Conservation (phyloP, 2,797 vertebrate species). For the Selene dorsalis region DNA sequence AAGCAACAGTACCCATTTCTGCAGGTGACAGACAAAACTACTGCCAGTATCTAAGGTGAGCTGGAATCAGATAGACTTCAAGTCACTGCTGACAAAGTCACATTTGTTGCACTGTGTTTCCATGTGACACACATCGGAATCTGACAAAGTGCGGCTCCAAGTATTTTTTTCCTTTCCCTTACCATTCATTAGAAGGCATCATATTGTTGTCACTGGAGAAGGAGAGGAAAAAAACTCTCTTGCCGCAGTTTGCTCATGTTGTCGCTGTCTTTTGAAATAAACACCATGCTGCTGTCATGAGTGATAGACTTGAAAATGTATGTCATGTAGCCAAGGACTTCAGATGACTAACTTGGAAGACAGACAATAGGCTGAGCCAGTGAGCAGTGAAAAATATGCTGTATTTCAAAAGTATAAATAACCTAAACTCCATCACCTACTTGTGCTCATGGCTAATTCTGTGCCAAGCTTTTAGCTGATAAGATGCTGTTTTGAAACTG, state of each 20-base stretch:
- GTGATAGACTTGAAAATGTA: conserved; percentile 46
- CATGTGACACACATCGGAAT: conserved; percentile 8
- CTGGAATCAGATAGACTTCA: not conserved
- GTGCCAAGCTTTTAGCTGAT: not conserved
- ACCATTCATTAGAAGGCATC: conserved; percentile 30
- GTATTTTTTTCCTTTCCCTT: not conserved
- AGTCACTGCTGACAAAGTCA: conserved; percentile 33
- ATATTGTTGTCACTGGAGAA: conserved; percentile 36
- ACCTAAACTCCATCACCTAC: not conserved
- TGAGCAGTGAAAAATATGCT: conserved; percentile 11
- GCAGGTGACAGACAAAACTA: not conserved
- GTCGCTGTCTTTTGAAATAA: conserved; percentile 49
- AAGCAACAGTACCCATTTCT: conserved; percentile 12
- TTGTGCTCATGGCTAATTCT: not conserved
- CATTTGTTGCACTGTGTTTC: conserved; percentile 1
- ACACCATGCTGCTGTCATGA: conserved; percentile 25
- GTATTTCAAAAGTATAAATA: conserved; percentile 14
- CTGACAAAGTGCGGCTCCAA: conserved; percentile 33
- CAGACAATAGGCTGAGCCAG: conserved; percentile 30
- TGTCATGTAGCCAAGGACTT: conserved; percentile 50
- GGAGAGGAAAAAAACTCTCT: not conserved
- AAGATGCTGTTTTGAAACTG: not conserved
- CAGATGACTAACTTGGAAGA: conserved; percentile 55
- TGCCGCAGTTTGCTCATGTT: conserved; percentile 19
- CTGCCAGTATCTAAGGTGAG: conserved; percentile 17